phyloP scores from a whole-genome alignment of 1,140 invertebrate species.

The Drosophila lacteicornis region DNA sequence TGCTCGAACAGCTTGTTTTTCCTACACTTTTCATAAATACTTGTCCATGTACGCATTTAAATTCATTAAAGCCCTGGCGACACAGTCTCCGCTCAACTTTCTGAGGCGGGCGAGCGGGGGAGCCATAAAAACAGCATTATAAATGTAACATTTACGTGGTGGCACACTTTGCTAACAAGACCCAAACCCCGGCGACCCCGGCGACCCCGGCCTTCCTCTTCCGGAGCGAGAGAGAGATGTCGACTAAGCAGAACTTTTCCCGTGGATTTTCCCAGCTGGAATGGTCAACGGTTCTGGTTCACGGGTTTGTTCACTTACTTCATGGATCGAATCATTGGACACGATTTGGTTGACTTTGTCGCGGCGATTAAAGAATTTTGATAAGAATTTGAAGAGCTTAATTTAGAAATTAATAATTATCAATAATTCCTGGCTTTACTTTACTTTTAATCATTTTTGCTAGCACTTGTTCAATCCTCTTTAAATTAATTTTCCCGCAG shows the following conservation, averaged over 20 bases:
- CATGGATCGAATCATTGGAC: constrained; percentile 14
- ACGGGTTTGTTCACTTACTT: constrained; percentile 12
- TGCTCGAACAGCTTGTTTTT: not conserved
- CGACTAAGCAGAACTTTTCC: constrained; percentile 1
- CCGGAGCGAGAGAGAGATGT: not conserved
- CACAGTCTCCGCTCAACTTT: not conserved
- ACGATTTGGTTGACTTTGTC: constrained; percentile 9
- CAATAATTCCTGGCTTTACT: too few relatives aligned
- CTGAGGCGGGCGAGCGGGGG: constrained; percentile 28
- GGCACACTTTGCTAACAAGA: constrained; percentile 44
- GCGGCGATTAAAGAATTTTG: not conserved
- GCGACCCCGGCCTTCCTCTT: not conserved
- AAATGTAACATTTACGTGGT: constrained; percentile 81
- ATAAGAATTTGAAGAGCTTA: not conserved
- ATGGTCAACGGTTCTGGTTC: constrained; percentile 42
- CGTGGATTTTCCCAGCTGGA: constrained; percentile 4
- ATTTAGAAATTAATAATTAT: not conserved
- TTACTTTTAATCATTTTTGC: too few relatives aligned
- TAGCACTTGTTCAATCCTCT: too few relatives aligned
- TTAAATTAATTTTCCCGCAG: too few relatives aligned
- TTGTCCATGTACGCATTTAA: constrained; percentile 34
- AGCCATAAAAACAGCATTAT: constrained; percentile 81
- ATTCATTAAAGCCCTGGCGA: constrained; percentile 44
- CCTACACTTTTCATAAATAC: constrained; percentile 1
- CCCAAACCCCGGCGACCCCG: not conserved